A percentile compares a stretch with the other conserved stretches of the same genome.
Evolutionary conservation across 2,888 invertebrate genomes (phyloP).

Genomic region (Eilema depressum): DNA sequence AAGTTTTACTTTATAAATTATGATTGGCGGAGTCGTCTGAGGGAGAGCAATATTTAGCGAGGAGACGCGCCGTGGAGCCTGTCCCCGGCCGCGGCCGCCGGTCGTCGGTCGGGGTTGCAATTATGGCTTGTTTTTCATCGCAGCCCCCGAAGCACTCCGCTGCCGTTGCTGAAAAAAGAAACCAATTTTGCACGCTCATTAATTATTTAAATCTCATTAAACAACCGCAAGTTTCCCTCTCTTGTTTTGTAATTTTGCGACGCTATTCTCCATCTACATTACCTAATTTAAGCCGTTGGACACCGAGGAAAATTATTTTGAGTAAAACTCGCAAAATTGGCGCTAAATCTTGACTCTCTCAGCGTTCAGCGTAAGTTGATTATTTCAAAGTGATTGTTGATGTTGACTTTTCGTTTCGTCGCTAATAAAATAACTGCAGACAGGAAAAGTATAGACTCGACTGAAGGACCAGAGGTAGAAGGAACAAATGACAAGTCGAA

Average conservation of each 20-base stretch:
- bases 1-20: conserved; percentile 73
- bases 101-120: conserved; percentile 74
- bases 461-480: conserved; percentile 27
- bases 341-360: conserved; percentile 41
- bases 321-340: conserved; percentile 38
- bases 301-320: conserved; percentile 54
- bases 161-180: conserved; percentile 79
- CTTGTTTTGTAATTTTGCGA: conserved; percentile 76
- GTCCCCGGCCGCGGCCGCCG: conserved; percentile 62
- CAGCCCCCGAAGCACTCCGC: conserved; percentile 70
- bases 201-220: conserved; percentile 88
- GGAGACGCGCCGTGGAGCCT: conserved; percentile 44
- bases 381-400: conserved; percentile 18
- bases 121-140: conserved; percentile 81
- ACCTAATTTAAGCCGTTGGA: conserved; percentile 73
- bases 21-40: conserved; percentile 58
- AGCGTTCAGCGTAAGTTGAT: conserved; percentile 29
- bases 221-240: conserved; percentile 81
- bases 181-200: conserved; percentile 86
- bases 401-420: conserved; percentile 16
- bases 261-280: conserved; percentile 61
- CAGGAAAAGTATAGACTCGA: conserved; percentile 7
- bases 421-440: conserved; percentile 9
- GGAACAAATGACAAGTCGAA: conserved; percentile 55
- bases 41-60: conserved; percentile 53